phyloP scores from a whole-genome alignment of 2,888 invertebrate genomes.

The Sarcophaga rosellei region DNA sequence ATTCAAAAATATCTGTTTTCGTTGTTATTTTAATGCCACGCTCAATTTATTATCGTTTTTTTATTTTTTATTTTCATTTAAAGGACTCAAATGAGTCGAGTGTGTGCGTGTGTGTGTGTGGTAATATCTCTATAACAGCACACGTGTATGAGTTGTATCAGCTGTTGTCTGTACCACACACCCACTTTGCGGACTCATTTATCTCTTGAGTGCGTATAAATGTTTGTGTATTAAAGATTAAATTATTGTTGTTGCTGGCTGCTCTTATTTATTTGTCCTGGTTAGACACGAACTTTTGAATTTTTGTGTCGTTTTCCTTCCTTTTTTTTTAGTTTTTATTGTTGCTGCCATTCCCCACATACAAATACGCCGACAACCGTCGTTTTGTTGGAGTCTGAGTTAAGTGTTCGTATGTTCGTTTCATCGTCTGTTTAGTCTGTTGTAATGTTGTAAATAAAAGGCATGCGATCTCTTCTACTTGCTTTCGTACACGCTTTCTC shows the following conservation, averaged over 20 bases:
- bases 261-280: slow-evolving; percentile 54
- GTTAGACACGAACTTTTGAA: slow-evolving; percentile 53
- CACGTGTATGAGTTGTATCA: background rate
- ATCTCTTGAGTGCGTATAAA: background rate
- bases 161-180: background rate
- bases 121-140: background rate
- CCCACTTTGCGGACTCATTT: background rate
- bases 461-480: no score
- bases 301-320: slow-evolving; percentile 18
- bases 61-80: background rate
- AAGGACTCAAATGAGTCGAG: background rate
- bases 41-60: no score
- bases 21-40: no score
- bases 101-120: background rate
- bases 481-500: no score
- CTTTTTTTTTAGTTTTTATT: background rate
- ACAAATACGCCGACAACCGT: slow-evolving; percentile 22
- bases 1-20: no score
- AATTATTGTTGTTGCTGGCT: slow-evolving; percentile 15
- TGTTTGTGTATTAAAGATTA: background rate
- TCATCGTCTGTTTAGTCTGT: slow-evolving; percentile 26
- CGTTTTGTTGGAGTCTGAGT: slow-evolving; percentile 45
- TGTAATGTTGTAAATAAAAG: no score
- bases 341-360: background rate
- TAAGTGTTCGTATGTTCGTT: background rate